Base-by-base conservation (phyloP, 2,797 vertebrate species). In the Urosaurus nigricauda region DNA sequence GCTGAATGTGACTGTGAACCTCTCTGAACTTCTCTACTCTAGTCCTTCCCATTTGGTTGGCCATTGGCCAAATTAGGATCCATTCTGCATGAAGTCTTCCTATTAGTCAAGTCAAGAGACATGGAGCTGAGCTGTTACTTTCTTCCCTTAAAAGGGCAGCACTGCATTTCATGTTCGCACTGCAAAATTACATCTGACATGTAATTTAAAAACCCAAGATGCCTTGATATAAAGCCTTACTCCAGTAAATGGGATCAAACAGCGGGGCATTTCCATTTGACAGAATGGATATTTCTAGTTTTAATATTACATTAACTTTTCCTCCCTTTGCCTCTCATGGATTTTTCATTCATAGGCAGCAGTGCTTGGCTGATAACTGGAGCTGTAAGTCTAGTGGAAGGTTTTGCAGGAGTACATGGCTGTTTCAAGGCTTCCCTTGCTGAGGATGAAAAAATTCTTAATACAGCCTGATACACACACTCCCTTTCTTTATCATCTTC, bases 161-260 rank as follows among this genome's bases (percentile, higher is more conserved):
- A 17, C 82, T 60, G 77, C 90, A 32, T 77, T 85, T 96, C 94
- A 93, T 14, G 17, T 93, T 86, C 84, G 81, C 63, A 82, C 71
- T 94, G 79, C 86, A 95, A 95, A 96, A 97, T 96, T 94, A 77
- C 87, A 93, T 91, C 87, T 93, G 96, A 96, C 95, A 87, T 82
- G 85, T 93, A 95, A 97, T 96, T 96, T 96, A 93, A 95, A 97
- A 89, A 94, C 68, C 87, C 83, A 88, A 95, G 92, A 92, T 92
- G 79, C 89, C 90, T 93, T 92, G 91, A 92, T 95, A 94, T 93
- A 94, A 95, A 93, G 79, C 94, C 91, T 95, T 95, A 94, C 93
- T 95, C 88, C 92, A 90, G 93, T 94, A 96, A 97, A 97, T 94
- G 95, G 91, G 95, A 95, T 96, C 95, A 96, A 96, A 94, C 88